phyloP scores from a whole-genome alignment of 1,140 invertebrate species.

The Ooceraea biroi region DNA sequence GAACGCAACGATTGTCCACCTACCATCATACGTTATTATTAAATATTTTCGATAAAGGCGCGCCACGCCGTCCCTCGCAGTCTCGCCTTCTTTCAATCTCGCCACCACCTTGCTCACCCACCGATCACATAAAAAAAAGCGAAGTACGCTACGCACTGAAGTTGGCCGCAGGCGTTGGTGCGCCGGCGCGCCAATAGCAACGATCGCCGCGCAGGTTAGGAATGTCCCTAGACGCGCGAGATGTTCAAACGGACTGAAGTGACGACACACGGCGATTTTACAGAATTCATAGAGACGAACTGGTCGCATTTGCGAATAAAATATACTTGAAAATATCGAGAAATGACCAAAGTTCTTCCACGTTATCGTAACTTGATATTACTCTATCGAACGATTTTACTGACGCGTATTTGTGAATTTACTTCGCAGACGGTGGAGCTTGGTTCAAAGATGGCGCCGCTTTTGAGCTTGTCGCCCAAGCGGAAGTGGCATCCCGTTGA shows the following conservation, averaged over 20 bases:
- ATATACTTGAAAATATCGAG: no score
- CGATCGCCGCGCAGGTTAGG: neutral
- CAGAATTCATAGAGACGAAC: no score
- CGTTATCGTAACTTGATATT: no score
- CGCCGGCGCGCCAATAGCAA: slow-evolving; percentile 35
- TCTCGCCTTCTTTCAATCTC: slow-evolving; percentile 33
- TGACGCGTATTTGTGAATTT: neutral
- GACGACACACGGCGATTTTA: neutral
- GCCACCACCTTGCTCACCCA: slow-evolving; percentile 52
- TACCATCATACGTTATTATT: slow-evolving; percentile 75
- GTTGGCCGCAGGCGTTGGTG: slow-evolving; percentile 25
- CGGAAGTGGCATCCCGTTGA: slow-evolving; percentile 32
- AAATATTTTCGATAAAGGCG: slow-evolving; percentile 74
- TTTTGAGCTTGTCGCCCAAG: no score
- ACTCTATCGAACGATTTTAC: no score
- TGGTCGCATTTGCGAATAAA: no score
- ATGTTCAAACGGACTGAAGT: neutral
- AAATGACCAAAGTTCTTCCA: neutral
- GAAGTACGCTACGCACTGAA: slow-evolving; percentile 69
- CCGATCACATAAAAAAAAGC: slow-evolving; percentile 73
- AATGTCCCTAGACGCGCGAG: slow-evolving; percentile 52
- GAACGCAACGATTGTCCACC: slow-evolving; percentile 5
- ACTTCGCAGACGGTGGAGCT: neutral
- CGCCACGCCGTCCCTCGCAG: slow-evolving; percentile 73
- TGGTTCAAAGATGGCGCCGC: slow-evolving; percentile 47